A percentile compares a stretch with the other conserved stretches of the same genome.
phyloP scores from a whole-genome alignment of 2,888 invertebrate species.

The Hydraecia micacea region DNA sequence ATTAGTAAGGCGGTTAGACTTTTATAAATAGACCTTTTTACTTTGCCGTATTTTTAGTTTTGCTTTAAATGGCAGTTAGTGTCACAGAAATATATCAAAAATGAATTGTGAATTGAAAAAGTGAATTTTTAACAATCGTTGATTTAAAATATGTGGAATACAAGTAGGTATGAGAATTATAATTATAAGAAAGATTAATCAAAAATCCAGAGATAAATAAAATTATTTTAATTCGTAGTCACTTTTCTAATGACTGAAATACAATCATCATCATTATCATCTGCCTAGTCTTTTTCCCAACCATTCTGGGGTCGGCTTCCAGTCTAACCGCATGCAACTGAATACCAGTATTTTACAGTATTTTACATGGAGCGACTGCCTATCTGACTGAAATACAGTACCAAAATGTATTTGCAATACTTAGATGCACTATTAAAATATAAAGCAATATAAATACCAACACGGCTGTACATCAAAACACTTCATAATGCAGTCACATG shows the following conservation, averaged over 20 bases:
- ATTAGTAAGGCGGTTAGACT: neutral
- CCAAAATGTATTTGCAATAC: neutral
- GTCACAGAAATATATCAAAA: neutral
- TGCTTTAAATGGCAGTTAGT: neutral
- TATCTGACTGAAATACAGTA: neutral
- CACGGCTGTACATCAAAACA: constrained; percentile 18
- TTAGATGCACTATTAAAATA: constrained; percentile 8
- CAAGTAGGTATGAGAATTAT: no score
- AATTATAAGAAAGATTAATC: neutral
- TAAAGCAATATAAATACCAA: constrained; percentile 17
- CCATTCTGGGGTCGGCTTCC: neutral
- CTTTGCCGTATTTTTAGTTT: neutral
- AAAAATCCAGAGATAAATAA: neutral
- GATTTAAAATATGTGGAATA: no score
- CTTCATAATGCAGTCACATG: constrained; percentile 42
- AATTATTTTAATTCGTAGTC: neutral
- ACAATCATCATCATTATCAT: neutral
- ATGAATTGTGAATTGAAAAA: neutral
- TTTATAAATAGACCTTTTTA: neutral
- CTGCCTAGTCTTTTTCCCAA: neutral
- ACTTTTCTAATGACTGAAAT: neutral
- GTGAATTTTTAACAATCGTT: neutral
- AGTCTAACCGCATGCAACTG: neutral
- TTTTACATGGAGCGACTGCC: neutral
- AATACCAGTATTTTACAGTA: neutral